Base-by-base conservation (phyloP, 1,140 invertebrate genomes). In the Euwallacea fornicatus region DNA sequence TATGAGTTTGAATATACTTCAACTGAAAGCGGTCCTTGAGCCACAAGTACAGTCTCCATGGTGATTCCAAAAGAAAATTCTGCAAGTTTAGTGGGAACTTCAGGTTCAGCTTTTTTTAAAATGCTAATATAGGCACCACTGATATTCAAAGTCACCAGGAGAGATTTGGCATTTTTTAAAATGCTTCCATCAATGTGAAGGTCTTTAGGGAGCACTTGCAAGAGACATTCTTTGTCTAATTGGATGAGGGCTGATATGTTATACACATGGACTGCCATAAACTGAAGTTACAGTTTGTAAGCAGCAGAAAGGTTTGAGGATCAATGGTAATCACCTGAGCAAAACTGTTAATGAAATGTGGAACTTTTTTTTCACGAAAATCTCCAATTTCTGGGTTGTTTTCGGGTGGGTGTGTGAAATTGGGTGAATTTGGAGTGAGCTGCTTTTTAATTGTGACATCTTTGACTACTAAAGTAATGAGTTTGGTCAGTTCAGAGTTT, bases 401-500 rank as follows among this genome's bases (percentile, higher is more conserved):
- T 33, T 33, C 65, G 7, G 9, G 13, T 33, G 9, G 6, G 55
- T 58, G 1, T 58, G 6, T 58, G 55, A 6, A 58, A 11, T 13
- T 11, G 55, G 55, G 21, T 33, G 21, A 4, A 33, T 33, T 33
- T 4, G 4, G 21, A 33, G 21, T 33, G 21, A 91, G 86, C 84
- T 93, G 89, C 80, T 94, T 93, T 72, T 93, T 93, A 63, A 97
- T 89, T 66, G 93, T 85, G 6, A 96, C 90, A 80, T 94, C 92
- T 63, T 88, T 87, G 73, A 95, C 88, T 33, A 94, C 89, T 42
- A 97, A 87, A 7, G 92, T 93, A 15, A 97, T 80, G 7, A 96
- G 82, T 83, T 96, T 97, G 16, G 91, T 94, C 33, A 93, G 90
- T 73, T 95, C 93, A 8, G 92, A 93, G 80, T 94, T 96, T 65